phyloP scores from a whole-genome alignment of 1,140 invertebrate species.

The Drosophila lacteicornis region DNA sequence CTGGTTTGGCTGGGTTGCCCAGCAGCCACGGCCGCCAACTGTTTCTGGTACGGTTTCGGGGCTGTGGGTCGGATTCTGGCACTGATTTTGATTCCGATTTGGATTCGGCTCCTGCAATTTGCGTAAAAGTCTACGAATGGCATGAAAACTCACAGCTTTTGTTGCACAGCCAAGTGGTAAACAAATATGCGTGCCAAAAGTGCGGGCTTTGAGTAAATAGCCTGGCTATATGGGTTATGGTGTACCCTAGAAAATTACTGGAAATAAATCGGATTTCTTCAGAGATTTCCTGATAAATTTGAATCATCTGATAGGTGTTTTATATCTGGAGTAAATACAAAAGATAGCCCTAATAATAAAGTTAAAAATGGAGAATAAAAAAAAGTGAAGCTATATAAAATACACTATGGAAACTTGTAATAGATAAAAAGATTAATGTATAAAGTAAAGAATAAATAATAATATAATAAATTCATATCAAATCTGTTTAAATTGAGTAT shows the following conservation, averaged over 20 bases:
- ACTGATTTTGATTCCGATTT: constrained; percentile 24
- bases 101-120: constrained; percentile 62
- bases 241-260: background rate
- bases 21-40: constrained; percentile 33
- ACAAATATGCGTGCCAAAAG: constrained; percentile 73
- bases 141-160: constrained; percentile 51
- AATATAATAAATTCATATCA: too few relatives aligned
- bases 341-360: too few relatives aligned
- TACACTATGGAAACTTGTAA: too few relatives aligned
- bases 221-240: constrained; percentile 4
- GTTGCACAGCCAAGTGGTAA: constrained; percentile 63
- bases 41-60: constrained; percentile 6
- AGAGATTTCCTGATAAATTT: background rate
- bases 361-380: too few relatives aligned
- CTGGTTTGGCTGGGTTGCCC: constrained; percentile 7
- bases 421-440: too few relatives aligned
- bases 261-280: background rate
- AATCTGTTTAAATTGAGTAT: too few relatives aligned
- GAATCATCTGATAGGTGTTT: too few relatives aligned
- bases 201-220: constrained; percentile 12
- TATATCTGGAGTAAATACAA: too few relatives aligned
- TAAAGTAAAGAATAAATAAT: too few relatives aligned
- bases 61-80: constrained; percentile 4
- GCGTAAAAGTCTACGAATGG: constrained; percentile 74
- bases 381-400: too few relatives aligned